These are phyloP conservation scores for Megaceryle torquata DNA, from an alignment of 2,113 vertebrate species.

Conservation along the genomic window DNA sequence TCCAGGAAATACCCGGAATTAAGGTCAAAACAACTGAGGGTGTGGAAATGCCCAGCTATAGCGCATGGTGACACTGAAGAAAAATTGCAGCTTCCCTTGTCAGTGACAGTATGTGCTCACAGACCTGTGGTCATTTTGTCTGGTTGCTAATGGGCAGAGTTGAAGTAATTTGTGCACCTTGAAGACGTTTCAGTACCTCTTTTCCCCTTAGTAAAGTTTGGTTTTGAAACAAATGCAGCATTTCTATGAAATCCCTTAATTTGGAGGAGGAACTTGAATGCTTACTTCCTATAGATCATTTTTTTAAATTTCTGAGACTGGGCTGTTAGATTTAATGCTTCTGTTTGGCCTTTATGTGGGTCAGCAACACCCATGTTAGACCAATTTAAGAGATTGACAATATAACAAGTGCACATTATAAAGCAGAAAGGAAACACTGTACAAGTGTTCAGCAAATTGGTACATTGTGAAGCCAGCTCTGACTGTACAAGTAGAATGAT, in stretches of 20 bases:
- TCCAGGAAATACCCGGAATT: neutral
- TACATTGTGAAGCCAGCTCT: neutral
- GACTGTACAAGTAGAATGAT: neutral
- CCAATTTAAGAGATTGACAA: neutral
- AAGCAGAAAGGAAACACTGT: neutral
- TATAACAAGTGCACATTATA: neutral
- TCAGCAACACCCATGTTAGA: neutral
- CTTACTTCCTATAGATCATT: neutral
- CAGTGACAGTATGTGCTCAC: neutral
- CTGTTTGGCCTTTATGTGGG: neutral
- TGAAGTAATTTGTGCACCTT: neutral
- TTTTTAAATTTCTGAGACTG: neutral
- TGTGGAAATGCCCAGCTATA: neutral
- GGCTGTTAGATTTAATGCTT: neutral
- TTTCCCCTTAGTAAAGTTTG: neutral
- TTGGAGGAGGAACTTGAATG: neutral
- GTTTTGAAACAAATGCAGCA: neutral
- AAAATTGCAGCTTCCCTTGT: neutral
- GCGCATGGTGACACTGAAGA: neutral
- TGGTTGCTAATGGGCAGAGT: neutral
- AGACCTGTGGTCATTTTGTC: neutral
- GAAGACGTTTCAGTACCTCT: neutral
- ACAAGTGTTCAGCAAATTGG: neutral
- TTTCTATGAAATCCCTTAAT: neutral
- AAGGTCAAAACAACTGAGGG: neutral